These are phyloP conservation scores for Myiotriccus ornatus DNA, from an alignment of 2,797 vertebrate genomes.

Conservation along the genomic window DNA sequence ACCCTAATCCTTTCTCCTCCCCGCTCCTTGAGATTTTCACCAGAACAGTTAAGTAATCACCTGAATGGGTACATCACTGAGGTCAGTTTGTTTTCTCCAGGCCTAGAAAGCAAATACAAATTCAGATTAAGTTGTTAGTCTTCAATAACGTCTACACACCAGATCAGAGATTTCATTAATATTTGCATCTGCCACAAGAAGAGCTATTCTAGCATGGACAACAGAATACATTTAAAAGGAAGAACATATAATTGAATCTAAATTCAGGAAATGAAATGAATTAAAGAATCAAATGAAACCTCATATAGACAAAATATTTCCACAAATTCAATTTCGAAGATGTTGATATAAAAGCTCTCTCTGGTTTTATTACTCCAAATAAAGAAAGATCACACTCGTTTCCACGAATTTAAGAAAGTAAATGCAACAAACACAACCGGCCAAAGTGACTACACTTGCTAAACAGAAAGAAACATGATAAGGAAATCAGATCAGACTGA, in stretches of 20 bases:
- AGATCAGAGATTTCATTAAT: background rate
- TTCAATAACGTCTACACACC: background rate
- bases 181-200: background rate
- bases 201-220: background rate
- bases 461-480: background rate
- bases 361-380: background rate
- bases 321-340: constrained; percentile 12
- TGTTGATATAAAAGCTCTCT: background rate
- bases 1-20: background rate
- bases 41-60: background rate
- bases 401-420: background rate
- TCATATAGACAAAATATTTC: constrained; percentile 5
- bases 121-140: background rate
- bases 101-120: background rate
- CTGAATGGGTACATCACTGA: background rate
- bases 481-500: background rate
- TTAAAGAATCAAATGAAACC: constrained; percentile 33
- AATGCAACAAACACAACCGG: background rate
- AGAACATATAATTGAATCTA: constrained; percentile 2
- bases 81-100: background rate
- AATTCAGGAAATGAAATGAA: constrained; percentile 42
- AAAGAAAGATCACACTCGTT: constrained; percentile 14
- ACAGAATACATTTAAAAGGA: background rate
- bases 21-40: background rate
- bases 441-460: background rate